Base-by-base conservation (phyloP, 2,113 vertebrate species). In the Reinhardtius hippoglossoides region DNA sequence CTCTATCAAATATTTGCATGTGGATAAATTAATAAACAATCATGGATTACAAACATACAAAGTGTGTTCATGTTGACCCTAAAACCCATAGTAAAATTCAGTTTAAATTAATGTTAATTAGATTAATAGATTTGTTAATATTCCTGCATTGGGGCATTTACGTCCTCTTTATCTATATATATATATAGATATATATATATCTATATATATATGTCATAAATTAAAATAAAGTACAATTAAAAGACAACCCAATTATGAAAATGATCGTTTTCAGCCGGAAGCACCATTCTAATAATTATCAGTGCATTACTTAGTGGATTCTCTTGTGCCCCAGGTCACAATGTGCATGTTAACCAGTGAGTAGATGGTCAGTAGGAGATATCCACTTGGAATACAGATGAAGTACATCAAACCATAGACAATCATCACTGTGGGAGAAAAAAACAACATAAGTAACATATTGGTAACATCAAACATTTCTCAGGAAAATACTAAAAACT, bases 281-380 rank as follows among this genome's bases (percentile, higher is more conserved):
- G 31, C 21, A 44, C 1, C 20, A 31, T 23, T 50, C 16, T 58
- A 59, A 40, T 40, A 48, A 35, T 40, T 14, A 61, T 70, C 23
- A 40, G 14, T 55, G 14, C 52, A 67, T 88, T 91, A 93, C 90
- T 93, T 91, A 81, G 62, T 94, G 37, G 94, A 78, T 82, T 96
- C 95, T 18, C 95, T 92, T 40, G 95, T 96, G 42, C 95, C 95
- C 95, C 95, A 96, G n/a, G 95, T 89, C 40, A 96, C 94, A 42
- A 73, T 83, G 87, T 95, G 64, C 95, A 96, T 95, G 91, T 96
- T 96, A 70, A 96, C 94, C 74, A 95, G 84, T 1, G 94, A 95
- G 85, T 96, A 96, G 83, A 95, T 96, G 74, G 93, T 94, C 27
- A 96, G 87, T 2, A 96, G 89, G 54, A 96, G 94, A 80, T 95